These are phyloP conservation scores for Actinia tenebrosa DNA, from an alignment of 64 coral and sea anemone genomes.

Conservation along the genomic window DNA sequence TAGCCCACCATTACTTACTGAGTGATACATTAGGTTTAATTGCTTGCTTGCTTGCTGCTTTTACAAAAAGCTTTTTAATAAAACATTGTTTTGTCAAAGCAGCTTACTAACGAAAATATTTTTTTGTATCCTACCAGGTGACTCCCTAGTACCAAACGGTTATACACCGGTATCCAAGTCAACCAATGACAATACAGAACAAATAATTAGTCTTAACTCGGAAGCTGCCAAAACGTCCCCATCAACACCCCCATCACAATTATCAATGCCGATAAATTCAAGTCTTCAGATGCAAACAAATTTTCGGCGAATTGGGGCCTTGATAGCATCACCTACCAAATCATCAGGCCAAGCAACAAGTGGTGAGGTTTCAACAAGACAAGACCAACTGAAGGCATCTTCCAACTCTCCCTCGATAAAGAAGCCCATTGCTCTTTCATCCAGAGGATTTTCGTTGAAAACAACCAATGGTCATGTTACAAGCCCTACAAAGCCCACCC, in stretches of 20 bases:
- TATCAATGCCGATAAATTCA: not conserved
- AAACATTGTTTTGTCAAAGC: no score
- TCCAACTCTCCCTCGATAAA: not conserved
- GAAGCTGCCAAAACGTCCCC: not conserved
- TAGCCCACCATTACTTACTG: no score
- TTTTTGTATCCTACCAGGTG: not conserved
- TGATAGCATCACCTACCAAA: not conserved
- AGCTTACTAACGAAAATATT: not conserved
- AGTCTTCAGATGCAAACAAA: not conserved
- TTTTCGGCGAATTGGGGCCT: constrained; percentile 14
- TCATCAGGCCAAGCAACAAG: not conserved
- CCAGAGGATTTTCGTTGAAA: not conserved
- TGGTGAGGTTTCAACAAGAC: not conserved
- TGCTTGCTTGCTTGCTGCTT: no score
- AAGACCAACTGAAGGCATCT: not conserved
- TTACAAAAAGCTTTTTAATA: no score
- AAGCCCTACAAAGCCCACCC: not conserved
- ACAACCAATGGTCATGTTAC: not conserved
- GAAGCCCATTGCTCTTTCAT: not conserved
- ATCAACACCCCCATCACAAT: not conserved
- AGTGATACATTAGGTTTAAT: no score
- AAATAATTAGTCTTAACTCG: not conserved
- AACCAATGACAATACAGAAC: not conserved
- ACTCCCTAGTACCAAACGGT: not conserved
- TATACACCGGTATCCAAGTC: not conserved